phyloP scores from a whole-genome alignment of 1,140 invertebrate genomes.

The Palaemon carinicauda region DNA sequence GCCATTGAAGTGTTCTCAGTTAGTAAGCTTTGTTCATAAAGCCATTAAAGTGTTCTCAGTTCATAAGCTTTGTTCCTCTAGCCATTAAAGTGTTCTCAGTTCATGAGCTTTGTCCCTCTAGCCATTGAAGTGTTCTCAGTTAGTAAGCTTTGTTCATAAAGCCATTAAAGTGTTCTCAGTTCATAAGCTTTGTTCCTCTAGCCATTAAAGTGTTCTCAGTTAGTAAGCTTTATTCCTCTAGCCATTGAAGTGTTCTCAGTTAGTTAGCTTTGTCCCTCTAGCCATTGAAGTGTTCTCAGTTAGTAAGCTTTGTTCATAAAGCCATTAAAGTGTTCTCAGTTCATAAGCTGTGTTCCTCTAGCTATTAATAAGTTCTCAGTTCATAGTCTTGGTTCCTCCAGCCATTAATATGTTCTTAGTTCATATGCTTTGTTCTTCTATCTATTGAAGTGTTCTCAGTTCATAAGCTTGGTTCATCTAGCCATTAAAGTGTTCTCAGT shows the following conservation, averaged over 20 bases:
- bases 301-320: not conserved
- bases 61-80: not conserved
- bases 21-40: constrained; percentile 60
- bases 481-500: constrained; percentile 71
- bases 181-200: constrained; percentile 63
- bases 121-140: constrained; percentile 71
- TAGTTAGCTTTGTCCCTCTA: too few relatives aligned
- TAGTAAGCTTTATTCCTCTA: not conserved
- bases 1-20: constrained; percentile 71
- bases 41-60: constrained; percentile 71
- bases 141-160: constrained; percentile 60
- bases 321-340: too few relatives aligned
- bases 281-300: constrained; percentile 71
- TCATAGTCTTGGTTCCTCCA: constrained; percentile 63
- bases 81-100: too few relatives aligned
- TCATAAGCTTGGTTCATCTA: constrained; percentile 63
- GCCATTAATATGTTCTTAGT: constrained; percentile 71
- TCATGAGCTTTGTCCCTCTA: too few relatives aligned
- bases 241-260: too few relatives aligned
- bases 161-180: constrained; percentile 71
- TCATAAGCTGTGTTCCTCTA: too few relatives aligned
- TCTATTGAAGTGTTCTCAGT: constrained; percentile 68
- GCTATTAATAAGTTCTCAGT: constrained; percentile 71
- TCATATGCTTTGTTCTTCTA: not conserved
- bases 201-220: constrained; percentile 71